Base-by-base conservation (phyloP, 2,113 vertebrate species). In the Rhea pennata region DNA sequence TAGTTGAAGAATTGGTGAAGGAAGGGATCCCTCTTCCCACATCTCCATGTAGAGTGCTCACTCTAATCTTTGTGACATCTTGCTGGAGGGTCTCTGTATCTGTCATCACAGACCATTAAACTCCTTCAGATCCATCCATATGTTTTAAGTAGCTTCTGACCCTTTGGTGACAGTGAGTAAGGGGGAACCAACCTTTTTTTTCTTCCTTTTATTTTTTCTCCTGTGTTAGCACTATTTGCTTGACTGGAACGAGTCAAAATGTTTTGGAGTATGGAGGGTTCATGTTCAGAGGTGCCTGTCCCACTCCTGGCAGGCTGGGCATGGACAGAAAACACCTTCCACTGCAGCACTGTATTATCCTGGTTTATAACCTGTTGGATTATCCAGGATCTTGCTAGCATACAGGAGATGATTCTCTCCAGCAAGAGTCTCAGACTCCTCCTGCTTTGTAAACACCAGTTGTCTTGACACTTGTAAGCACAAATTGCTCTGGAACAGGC, bases 101-200 rank as follows among this genome's bases (percentile, higher is more conserved):
- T 94, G 88, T 75, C 64, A 13, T 96, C 88, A 94, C 90, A 95
- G 71, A 90, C 96, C 91, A 95, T 97, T 96, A 94, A 64, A 74
- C 82, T 84, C 86, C 64, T 90, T 94, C 90, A 90, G 88, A 90
- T 89, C 75, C 53, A 76, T 76, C 89, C 40, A 16, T 83, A 7
- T 74, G 27, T 92, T 94, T 81, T 39, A 95, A 92, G 87, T 39
- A 23, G 74, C 72, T 92, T 90, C 70, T 95, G 92, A 91, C 53
- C 67, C 40, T 36, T 62, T 15, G 42, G 64, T 96, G 93, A 76
- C 85, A 75, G 77, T 51, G 77, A 48, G 74, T 5, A 0, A 83
- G n/a, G 39, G 77, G 29, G 1, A 22, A 48, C 8, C 79, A 50
- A 56, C 17, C 16, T 73, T 65, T 70, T 53, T 29, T 29, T 15